Evolutionary conservation across 2,797 vertebrate species (phyloP).

Genomic region (Phalloptychus januarius): DNA sequence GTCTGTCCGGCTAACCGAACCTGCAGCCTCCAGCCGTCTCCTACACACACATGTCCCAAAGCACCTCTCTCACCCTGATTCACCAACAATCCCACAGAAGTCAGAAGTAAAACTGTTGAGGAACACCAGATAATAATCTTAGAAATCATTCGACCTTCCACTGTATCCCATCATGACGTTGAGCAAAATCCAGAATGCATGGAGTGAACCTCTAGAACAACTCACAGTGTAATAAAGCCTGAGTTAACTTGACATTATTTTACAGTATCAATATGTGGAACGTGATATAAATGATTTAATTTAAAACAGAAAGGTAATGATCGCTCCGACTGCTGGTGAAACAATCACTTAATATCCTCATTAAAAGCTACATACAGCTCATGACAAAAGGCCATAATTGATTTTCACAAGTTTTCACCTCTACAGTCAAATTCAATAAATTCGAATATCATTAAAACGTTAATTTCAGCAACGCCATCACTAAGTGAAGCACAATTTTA

Average conservation of each 20-base stretch:
- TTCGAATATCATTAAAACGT: background rate
- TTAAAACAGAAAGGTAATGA: background rate
- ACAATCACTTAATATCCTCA: background rate
- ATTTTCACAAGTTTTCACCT: background rate
- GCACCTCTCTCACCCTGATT: conserved; percentile 33
- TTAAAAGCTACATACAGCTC: background rate
- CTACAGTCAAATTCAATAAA: background rate
- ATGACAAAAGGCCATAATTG: background rate
- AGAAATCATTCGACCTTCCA: background rate
- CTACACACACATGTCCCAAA: conserved; percentile 53
- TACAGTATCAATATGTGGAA: background rate
- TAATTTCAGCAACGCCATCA: background rate
- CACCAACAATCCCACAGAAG: conserved; percentile 28
- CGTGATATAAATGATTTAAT: background rate
- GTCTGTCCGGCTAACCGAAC: conserved; percentile 55
- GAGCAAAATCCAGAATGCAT: too few species aligned
- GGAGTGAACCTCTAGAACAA: background rate
- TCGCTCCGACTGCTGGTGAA: background rate
- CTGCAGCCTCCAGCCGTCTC: conserved; percentile 58
- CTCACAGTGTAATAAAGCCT: too few species aligned
- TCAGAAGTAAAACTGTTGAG: conserved; percentile 12
- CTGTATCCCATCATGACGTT: conserved; percentile 14
- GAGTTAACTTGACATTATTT: background rate
- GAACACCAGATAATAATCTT: conserved; percentile 13
- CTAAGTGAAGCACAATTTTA: background rate